Evolutionary conservation across 2,888 invertebrate species (phyloP).

Genomic region (Drosophila ustulata): DNA sequence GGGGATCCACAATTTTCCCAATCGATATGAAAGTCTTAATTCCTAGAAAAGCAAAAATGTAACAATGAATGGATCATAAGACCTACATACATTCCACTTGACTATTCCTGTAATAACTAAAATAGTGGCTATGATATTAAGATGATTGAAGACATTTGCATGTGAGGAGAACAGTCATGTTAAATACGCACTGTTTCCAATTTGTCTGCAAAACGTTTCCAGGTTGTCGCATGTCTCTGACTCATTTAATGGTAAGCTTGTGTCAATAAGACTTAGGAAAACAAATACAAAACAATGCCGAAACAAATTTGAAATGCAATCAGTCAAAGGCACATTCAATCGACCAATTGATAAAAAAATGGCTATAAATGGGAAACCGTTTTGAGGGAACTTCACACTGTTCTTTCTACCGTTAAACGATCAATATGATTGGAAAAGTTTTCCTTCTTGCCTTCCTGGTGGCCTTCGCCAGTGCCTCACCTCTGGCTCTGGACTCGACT

Average conservation of each 20-base stretch:
- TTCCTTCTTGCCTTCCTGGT: slow-evolving; percentile 53
- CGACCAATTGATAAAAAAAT: slow-evolving; percentile 20
- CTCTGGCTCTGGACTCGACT: slow-evolving; percentile 17
- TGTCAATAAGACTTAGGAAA: neutral
- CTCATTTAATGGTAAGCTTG: slow-evolving; percentile 1
- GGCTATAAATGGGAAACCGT: slow-evolving; percentile 26
- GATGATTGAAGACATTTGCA: no score
- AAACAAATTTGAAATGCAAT: slow-evolving; percentile 19
- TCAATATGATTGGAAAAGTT: slow-evolving; percentile 53
- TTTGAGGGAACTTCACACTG: slow-evolving; percentile 7
- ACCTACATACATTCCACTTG: neutral
- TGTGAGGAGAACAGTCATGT: neutral
- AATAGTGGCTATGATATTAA: no score
- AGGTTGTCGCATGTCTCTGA: neutral
- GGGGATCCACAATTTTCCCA: neutral
- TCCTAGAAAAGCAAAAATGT: neutral
- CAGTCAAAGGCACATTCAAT: slow-evolving; percentile 13
- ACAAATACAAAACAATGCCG: neutral
- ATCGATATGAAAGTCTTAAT: neutral
- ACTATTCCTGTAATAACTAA: no score
- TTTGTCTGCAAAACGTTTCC: neutral
- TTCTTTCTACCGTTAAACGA: slow-evolving; percentile 11
- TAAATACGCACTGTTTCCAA: neutral
- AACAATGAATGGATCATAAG: neutral
- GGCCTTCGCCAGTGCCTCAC: slow-evolving; percentile 22